Percentiles rank a stretch among this genome's conserved stretches.
phyloP scores from a whole-genome alignment of 2,797 vertebrate species.

The Fringilla coelebs region DNA sequence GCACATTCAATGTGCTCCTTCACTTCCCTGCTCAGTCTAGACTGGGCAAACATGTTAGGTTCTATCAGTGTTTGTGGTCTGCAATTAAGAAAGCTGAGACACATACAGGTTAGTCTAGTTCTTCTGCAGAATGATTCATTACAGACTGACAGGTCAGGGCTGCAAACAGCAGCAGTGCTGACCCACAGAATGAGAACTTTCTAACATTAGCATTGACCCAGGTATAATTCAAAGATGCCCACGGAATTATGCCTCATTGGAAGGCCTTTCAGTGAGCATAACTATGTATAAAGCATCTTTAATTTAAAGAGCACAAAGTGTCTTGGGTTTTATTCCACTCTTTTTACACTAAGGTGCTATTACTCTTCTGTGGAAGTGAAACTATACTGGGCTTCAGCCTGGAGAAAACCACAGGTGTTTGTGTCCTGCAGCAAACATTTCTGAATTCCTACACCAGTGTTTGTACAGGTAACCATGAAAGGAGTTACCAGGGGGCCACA shows the following conservation, averaged over 20 bases:
- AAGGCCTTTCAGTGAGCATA: not conserved
- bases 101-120: not conserved
- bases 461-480: not conserved
- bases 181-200: conserved; percentile 3
- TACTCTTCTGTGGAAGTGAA: not conserved
- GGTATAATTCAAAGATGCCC: not conserved
- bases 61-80: conserved; percentile 24
- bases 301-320: not conserved
- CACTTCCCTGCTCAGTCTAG: conserved; percentile 15
- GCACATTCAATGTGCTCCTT: not conserved
- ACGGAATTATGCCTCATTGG: not conserved
- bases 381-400: not conserved
- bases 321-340: not conserved
- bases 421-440: not conserved
- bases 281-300: not conserved
- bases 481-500: not conserved
- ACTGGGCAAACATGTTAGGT: conserved; percentile 23
- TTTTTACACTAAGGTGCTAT: not conserved
- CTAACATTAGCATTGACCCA: conserved; percentile 32
- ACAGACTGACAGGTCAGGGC: not conserved
- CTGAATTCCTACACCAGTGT: not conserved
- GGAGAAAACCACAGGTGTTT: not conserved
- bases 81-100: conserved; percentile 1
- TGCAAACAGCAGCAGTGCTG: not conserved
- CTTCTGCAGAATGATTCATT: not conserved